A percentile compares a stretch with the other conserved stretches of the same genome.
Conservation (phyloP, 2,888 invertebrate genomes). For the Troides aeacus region DNA sequence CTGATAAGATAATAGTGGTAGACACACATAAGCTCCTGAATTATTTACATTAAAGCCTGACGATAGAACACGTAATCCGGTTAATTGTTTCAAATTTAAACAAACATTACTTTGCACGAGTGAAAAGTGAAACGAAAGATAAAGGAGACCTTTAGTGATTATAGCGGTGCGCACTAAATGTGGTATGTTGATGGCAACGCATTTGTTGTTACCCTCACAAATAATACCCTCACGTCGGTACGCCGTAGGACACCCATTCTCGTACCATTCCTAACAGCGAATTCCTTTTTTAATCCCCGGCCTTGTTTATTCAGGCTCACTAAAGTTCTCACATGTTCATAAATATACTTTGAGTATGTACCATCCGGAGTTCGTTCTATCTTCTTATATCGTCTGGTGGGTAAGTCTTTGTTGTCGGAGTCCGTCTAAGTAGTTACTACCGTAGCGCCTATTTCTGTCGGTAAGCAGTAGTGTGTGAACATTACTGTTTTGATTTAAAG, state of each 20-base stretch:
- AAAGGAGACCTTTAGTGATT: conserved; percentile 15
- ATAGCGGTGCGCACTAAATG: conserved; percentile 13
- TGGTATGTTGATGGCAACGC: conserved; percentile 19
- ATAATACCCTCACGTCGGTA: conserved; percentile 19
- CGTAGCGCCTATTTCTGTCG: too few relatives aligned
- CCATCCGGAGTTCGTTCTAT: not conserved
- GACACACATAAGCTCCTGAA: not conserved
- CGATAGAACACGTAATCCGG: not conserved
- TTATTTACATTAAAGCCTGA: not conserved
- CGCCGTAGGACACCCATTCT: conserved; percentile 20
- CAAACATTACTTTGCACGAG: conserved; percentile 15
- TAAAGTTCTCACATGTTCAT: not conserved
- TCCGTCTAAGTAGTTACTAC: too few relatives aligned
- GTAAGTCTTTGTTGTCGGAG: too few relatives aligned
- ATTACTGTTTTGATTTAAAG: too few relatives aligned
- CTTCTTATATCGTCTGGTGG: too few relatives aligned
- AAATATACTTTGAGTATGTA: not conserved
- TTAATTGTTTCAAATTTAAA: conserved; percentile 23
- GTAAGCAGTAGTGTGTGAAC: too few relatives aligned
- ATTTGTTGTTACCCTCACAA: conserved; percentile 19
- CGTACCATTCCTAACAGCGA: conserved; percentile 6
- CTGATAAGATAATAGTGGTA: too few relatives aligned
- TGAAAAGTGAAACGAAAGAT: conserved; percentile 12
- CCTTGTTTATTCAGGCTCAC: conserved; percentile 4
- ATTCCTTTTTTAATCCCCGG: conserved; percentile 16